A percentile compares a stretch with the other conserved stretches of the same genome.
These are phyloP conservation scores for Cydia splendana DNA, from an alignment of 1,140 invertebrate genomes.

Conservation along the genomic window DNA sequence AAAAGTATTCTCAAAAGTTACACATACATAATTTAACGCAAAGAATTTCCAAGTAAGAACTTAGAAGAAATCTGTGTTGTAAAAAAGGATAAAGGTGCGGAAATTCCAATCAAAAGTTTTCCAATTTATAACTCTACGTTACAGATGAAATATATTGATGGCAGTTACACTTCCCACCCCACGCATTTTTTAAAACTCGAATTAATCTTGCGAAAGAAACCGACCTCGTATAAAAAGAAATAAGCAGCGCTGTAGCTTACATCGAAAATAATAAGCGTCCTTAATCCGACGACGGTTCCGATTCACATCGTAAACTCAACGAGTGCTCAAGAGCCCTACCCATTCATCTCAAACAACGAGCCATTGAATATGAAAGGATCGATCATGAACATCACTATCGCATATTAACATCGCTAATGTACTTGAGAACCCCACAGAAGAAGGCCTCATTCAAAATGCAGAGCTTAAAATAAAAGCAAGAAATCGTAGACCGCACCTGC, in stretches of 20 bases:
- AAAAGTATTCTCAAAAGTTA: too few species aligned
- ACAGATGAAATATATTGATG: slow-evolving; percentile 29
- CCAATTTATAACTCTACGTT: slow-evolving; percentile 26
- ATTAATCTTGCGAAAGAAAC: slow-evolving; percentile 26
- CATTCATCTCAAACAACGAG: slow-evolving; percentile 45
- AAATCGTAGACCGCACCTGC: slow-evolving; percentile 25
- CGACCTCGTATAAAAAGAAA: slow-evolving; percentile 23
- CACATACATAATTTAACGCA: too few species aligned
- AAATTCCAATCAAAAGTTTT: slow-evolving; percentile 29
- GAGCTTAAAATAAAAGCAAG: slow-evolving; percentile 45
- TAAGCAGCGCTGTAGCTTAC: slow-evolving; percentile 31
- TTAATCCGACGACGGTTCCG: slow-evolving; percentile 34
- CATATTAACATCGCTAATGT: slow-evolving; percentile 65
- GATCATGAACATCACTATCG: slow-evolving; percentile 54
- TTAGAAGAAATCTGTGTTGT: not conserved
- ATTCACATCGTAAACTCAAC: slow-evolving; percentile 38
- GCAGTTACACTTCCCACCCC: slow-evolving; percentile 19
- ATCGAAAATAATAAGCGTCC: slow-evolving; percentile 36
- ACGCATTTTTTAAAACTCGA: slow-evolving; percentile 13
- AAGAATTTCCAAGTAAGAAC: not conserved
- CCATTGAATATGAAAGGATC: slow-evolving; percentile 50
- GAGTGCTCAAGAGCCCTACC: slow-evolving; percentile 40
- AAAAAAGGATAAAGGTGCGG: slow-evolving; percentile 5
- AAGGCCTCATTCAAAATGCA: slow-evolving; percentile 50
- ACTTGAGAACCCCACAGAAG: slow-evolving; percentile 50